Percentiles rank a stretch among this genome's conserved stretches.
phyloP scores from a whole-genome alignment of 1,140 invertebrate species.

The Battus philenor region DNA sequence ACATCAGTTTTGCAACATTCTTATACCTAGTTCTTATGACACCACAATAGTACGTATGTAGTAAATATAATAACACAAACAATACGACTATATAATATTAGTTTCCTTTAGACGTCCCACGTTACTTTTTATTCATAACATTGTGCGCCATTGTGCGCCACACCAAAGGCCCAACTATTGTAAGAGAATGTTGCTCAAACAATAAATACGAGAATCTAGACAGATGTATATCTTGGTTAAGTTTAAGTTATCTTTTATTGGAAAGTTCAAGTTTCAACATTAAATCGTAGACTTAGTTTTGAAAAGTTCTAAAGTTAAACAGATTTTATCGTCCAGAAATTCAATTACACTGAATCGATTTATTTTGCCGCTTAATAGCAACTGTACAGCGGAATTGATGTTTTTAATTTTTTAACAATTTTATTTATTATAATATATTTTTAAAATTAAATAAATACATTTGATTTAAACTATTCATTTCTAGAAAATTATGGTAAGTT shows the following conservation, averaged over 20 bases:
- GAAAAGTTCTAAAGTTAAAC: neutral
- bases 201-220: neutral
- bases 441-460: too few relatives aligned
- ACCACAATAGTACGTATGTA: too few relatives aligned
- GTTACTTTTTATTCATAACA: slow-evolving; percentile 5
- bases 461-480: too few relatives aligned
- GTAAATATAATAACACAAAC: too few relatives aligned
- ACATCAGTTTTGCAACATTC: too few relatives aligned
- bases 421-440: too few relatives aligned
- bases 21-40: neutral
- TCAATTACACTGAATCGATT: slow-evolving; percentile 1
- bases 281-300: slow-evolving; percentile 1
- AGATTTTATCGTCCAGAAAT: slow-evolving; percentile 7
- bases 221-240: neutral
- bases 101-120: neutral
- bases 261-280: neutral
- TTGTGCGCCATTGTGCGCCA: neutral
- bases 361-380: too few relatives aligned
- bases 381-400: too few relatives aligned
- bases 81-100: neutral
- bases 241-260: neutral
- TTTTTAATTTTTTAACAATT: too few relatives aligned
- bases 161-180: neutral
- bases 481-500: too few relatives aligned
- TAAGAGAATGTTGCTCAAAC: neutral